phyloP scores from a whole-genome alignment of 2,797 vertebrate species.

The Pipistrellus pipistrellus region DNA sequence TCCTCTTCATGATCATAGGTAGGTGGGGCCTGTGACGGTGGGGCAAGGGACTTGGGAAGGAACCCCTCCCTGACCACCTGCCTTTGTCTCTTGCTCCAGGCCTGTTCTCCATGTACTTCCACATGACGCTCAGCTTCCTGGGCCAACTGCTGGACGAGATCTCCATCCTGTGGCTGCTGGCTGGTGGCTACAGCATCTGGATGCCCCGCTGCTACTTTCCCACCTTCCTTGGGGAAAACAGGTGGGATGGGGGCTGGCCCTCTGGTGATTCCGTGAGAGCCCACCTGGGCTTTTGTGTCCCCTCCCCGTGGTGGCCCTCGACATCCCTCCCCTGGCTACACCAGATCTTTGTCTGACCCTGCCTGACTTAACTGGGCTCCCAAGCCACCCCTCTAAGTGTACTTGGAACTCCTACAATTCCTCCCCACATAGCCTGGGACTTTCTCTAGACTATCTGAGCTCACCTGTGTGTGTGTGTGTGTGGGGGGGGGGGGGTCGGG shows the following conservation, averaged over 20 bases:
- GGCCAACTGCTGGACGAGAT: constrained; percentile 97
- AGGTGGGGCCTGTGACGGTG: constrained; percentile 60
- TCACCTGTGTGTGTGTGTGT: too few relatives aligned
- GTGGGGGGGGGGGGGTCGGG: too few relatives aligned
- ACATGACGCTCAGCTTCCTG: constrained; percentile 97
- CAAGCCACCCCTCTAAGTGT: not conserved
- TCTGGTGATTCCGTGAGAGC: not conserved
- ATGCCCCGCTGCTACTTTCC: constrained; percentile 94
- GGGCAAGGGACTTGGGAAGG: rapidly evolving
- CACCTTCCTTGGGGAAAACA: constrained; percentile 91
- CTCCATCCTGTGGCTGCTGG: constrained; percentile 96
- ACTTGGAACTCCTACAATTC: not conserved
- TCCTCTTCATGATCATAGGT: constrained; percentile 94
- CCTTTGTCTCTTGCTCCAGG: constrained; percentile 86
- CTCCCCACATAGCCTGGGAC: not conserved
- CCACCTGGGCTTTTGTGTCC: not conserved
- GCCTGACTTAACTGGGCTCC: not conserved
- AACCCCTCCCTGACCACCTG: rapidly evolving
- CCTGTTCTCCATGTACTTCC: constrained; percentile 95
- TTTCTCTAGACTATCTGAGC: not conserved
- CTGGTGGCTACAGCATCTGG: constrained; percentile 93
- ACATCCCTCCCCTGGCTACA: not conserved
- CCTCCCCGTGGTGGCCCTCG: not conserved
- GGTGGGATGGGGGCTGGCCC: constrained; percentile 86
- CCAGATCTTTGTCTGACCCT: not conserved